Evolutionary conservation across 2,888 invertebrate genomes (phyloP).

Genomic region (Cynaeus angustus): DNA sequence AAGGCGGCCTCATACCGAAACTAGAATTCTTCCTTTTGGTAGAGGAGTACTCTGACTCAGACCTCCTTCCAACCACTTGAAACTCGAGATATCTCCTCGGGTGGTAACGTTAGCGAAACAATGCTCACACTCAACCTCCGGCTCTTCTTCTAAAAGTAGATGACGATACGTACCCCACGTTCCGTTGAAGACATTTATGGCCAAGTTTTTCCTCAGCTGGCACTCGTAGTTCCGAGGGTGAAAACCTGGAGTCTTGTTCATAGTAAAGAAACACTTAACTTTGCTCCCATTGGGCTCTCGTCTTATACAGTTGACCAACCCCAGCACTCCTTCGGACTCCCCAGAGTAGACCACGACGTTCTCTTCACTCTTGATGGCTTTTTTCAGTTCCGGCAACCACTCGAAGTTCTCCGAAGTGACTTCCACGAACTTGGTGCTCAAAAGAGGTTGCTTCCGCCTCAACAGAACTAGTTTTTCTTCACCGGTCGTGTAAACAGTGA

Average conservation of each 20-base stretch:
- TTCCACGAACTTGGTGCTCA: constrained; percentile 54
- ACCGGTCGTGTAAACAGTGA: not conserved
- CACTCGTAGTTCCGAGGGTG: constrained; percentile 74
- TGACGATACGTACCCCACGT: constrained; percentile 86
- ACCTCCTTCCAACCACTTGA: constrained; percentile 88
- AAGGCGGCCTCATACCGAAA: constrained; percentile 55
- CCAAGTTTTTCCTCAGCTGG: constrained; percentile 83
- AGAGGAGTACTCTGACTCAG: constrained; percentile 56
- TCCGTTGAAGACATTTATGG: constrained; percentile 83
- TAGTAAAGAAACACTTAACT: constrained; percentile 74
- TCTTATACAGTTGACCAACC: constrained; percentile 81
- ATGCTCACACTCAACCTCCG: constrained; percentile 75
- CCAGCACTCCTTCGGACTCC: constrained; percentile 85
- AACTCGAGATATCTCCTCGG: constrained; percentile 89
- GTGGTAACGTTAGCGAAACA: constrained; percentile 85
- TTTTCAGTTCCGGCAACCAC: constrained; percentile 46
- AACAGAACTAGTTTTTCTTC: constrained; percentile 66
- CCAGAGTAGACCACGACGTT: constrained; percentile 77
- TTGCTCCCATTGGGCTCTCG: constrained; percentile 75
- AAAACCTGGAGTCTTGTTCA: constrained; percentile 80
- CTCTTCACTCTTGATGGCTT: constrained; percentile 59
- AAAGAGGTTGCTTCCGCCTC: constrained; percentile 72
- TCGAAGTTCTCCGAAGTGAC: constrained; percentile 63
- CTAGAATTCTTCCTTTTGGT: constrained; percentile 54
- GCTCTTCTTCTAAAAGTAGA: constrained; percentile 76